Conservation (phyloP, 30 jellyfish, hydroid and myxozoan genomes). For the Aurelia sp. region DNA sequence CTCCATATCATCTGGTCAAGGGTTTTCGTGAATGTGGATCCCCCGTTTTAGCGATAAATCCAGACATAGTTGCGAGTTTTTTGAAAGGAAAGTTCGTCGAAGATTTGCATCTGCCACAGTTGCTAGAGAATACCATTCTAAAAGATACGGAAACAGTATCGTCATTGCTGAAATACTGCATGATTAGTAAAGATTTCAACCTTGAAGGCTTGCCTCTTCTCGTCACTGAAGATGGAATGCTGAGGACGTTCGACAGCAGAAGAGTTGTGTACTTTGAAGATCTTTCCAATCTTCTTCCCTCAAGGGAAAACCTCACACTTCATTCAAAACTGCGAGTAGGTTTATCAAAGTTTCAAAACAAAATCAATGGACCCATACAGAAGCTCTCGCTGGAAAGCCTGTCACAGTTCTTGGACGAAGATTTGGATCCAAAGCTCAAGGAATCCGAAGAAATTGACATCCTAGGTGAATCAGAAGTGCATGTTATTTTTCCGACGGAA, state of each 20-base stretch:
- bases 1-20: conserved; percentile 44
- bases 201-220: conserved; percentile 80
- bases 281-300: conserved; percentile 29
- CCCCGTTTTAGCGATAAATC: conserved; percentile 42
- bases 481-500: neutral
- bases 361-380: neutral
- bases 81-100: conserved; percentile 14
- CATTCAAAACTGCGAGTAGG: neutral
- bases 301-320: neutral
- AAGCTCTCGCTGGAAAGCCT: conserved; percentile 16
- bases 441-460: conserved; percentile 19
- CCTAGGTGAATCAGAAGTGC: neutral
- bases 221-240: conserved; percentile 56
- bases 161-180: conserved; percentile 66
- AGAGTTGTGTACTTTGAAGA: conserved; percentile 41
- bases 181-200: neutral
- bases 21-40: conserved; percentile 45
- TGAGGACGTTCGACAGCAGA: conserved; percentile 31
- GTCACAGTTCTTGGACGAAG: neutral
- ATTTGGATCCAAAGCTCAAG: neutral
- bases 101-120: conserved; percentile 17
- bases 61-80: conserved; percentile 25
- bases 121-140: conserved; percentile 36
- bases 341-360: neutral
- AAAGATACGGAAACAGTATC: conserved; percentile 35